Evolutionary conservation across 2,888 invertebrate species (phyloP).

Genomic region (Hyposoter didymator): DNA sequence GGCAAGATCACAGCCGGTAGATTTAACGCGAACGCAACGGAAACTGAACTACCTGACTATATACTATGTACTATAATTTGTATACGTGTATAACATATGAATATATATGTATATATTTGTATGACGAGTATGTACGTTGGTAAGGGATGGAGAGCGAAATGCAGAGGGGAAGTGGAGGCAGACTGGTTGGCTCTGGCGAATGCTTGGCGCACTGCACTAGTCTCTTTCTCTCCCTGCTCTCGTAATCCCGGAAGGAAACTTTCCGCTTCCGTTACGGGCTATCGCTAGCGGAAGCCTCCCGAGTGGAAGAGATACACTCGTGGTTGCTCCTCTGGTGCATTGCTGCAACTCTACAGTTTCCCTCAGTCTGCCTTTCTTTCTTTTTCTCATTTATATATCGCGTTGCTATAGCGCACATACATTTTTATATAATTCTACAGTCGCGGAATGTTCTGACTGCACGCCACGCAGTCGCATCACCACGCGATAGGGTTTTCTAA

Average conservation of each 20-base stretch:
- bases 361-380: conserved; percentile 8
- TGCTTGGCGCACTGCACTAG: conserved; percentile 57
- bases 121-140: conserved; percentile 10
- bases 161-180: conserved; percentile 56
- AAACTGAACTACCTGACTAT: conserved; percentile 46
- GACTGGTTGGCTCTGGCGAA: conserved; percentile 60
- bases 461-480: conserved; percentile 29
- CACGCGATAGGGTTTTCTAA: conserved; percentile 26
- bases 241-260: conserved; percentile 79
- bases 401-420: conserved; percentile 3
- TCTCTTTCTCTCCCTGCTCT: conserved; percentile 44
- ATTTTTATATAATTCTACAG: conserved; percentile 19
- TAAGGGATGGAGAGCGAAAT: conserved; percentile 48
- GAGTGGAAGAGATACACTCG: conserved; percentile 79
- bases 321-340: conserved; percentile 64
- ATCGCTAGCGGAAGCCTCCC: conserved; percentile 75
- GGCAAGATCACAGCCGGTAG: conserved; percentile 59
- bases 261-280: conserved; percentile 76
- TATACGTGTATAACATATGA: neutral
- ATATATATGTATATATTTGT: conserved; percentile 23
- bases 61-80: conserved; percentile 33
- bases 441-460: conserved; percentile 41
- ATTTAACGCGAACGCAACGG: conserved; percentile 65
- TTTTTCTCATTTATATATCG: neutral
- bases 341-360: conserved; percentile 57